Base-by-base conservation (phyloP, 2,113 vertebrate genomes). In the Notarius quadriscutis region DNA sequence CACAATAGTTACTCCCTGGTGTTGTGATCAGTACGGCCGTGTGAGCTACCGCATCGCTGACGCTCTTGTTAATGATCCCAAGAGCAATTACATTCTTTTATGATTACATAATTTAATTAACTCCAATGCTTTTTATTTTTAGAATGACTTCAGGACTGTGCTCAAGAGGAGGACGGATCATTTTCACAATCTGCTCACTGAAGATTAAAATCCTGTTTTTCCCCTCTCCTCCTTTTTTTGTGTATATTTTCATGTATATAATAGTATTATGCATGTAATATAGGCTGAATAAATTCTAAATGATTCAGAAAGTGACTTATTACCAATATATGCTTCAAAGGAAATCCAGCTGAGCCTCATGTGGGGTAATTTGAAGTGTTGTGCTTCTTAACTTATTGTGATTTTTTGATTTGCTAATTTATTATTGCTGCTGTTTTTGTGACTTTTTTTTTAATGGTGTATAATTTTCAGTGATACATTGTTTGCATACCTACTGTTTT, bases 121-220 rank as follows among this genome's bases (percentile, higher is more conserved):
- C 0, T 74, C 2, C 74, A 22, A 41, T 72, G 11, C 6, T 7
- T 30, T 30, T 48, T 63, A n/a, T 30, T 9, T 69, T 50, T 92
- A 96, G 96, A 94, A 94, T 34, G 95, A 96, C 0, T 93, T 95
- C 88, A 93, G 93, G 72, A 91, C 93, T 25, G 91, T 93, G 81
- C 93, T 96, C 87, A 95, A 91, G 92, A 92, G 84, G 89, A 93
- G 58, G 91, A 94, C 94, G 4, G 94, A 96, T 90, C 95, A 93
- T 55, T 93, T 92, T 89, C 65, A 86, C 88, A 34, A 92, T 81
- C 93, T 94, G 87, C 94, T 96, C 7, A 6, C 94, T 0, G 91
- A 94, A 89, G 95, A 92, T 88, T 95, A 91, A 93, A 65, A 1
- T 50, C 18, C 57, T 50, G 10, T 51, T 41, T 41, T 41, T 41